A percentile compares a stretch with the other conserved stretches of the same genome.
phyloP scores from a whole-genome alignment of 2,888 invertebrate genomes.

The Drosophila nr. medialis region DNA sequence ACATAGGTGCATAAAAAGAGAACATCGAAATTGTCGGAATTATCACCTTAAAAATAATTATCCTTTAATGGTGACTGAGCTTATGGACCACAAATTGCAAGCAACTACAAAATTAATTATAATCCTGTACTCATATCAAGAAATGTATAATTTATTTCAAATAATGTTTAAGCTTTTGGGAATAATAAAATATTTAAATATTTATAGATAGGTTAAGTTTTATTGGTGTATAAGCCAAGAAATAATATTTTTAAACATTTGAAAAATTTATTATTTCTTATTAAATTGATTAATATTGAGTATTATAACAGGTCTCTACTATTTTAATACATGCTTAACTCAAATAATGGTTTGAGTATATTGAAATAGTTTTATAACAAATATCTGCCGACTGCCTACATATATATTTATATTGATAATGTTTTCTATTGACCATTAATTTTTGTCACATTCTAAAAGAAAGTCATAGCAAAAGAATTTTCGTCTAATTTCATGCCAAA shows the following conservation, averaged over 20 bases:
- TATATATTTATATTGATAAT: background rate
- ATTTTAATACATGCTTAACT: too few relatives aligned
- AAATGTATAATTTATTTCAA: background rate
- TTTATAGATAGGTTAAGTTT: background rate
- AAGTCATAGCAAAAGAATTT: background rate
- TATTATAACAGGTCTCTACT: too few relatives aligned
- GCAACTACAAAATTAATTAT: too few relatives aligned
- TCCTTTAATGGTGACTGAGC: background rate
- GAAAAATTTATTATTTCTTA: too few relatives aligned
- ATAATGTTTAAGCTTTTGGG: background rate
- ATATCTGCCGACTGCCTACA: background rate
- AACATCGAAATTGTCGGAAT: background rate
- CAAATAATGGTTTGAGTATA: too few relatives aligned
- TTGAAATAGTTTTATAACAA: too few relatives aligned
- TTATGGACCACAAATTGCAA: background rate
- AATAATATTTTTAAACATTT: background rate
- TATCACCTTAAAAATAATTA: background rate
- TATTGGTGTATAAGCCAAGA: background rate
- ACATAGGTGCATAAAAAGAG: background rate
- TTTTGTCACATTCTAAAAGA: background rate
- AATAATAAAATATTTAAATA: background rate
- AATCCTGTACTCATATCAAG: too few relatives aligned
- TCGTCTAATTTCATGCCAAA: background rate
- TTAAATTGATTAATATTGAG: too few relatives aligned
- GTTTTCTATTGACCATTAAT: background rate